These are phyloP conservation scores for Picathartes gymnocephalus DNA, from an alignment of 2,113 vertebrate genomes.

Conservation along the genomic window DNA sequence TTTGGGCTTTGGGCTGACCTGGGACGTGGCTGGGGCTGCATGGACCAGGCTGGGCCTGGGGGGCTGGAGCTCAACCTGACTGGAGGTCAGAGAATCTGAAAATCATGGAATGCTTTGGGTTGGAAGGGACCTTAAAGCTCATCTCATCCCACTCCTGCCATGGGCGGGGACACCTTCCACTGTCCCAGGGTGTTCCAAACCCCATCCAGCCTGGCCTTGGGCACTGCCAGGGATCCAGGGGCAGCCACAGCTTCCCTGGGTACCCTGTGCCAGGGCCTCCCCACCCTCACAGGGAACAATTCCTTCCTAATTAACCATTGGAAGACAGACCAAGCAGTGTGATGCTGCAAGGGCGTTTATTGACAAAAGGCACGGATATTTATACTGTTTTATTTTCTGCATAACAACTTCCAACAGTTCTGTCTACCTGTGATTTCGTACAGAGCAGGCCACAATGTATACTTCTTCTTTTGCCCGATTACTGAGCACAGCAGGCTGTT, in stretches of 20 bases:
- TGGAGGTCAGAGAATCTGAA: not conserved
- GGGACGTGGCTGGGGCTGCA: not conserved
- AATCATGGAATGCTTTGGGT: not conserved
- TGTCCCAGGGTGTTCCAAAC: not conserved
- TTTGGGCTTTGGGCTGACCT: not conserved
- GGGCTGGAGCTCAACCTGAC: not conserved
- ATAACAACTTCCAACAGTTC: too few species aligned
- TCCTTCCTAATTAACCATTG: too few species aligned
- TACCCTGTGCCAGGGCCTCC: not conserved
- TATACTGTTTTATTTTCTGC: too few species aligned
- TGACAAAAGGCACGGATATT: too few species aligned
- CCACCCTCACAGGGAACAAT: not conserved
- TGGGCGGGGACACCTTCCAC: not conserved
- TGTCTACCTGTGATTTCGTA: too few species aligned
- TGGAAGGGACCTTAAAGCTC: fast-evolving
- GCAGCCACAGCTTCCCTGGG: not conserved
- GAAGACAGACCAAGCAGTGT: too few species aligned
- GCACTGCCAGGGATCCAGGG: not conserved
- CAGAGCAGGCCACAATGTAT: too few species aligned
- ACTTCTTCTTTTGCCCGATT: too few species aligned
- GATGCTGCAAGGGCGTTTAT: too few species aligned
- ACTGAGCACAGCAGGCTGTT: too few species aligned
- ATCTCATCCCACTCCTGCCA: fast-evolving
- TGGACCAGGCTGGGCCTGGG: fast-evolving
- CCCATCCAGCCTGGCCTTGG: fast-evolving